These are phyloP conservation scores for Pyrocephalus nanus DNA, from an alignment of 2,797 vertebrate genomes.

Conservation along the genomic window DNA sequence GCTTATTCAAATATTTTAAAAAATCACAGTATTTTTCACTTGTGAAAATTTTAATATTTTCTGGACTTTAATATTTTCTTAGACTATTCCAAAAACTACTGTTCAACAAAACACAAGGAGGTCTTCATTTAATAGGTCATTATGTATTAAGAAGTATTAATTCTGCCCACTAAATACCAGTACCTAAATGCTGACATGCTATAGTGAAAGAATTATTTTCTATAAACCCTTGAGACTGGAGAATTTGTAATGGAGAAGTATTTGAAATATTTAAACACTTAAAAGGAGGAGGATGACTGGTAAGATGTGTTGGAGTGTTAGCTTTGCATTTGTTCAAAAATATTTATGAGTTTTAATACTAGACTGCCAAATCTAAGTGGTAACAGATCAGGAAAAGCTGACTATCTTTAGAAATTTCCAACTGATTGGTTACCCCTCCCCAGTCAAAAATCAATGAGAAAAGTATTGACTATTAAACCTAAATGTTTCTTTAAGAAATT, in stretches of 20 bases:
- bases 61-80: too few species aligned
- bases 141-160: not conserved
- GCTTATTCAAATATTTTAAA: not conserved
- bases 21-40: not conserved
- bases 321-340: not conserved
- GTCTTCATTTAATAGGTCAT: not conserved
- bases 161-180: not conserved
- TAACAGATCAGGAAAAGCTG: not conserved
- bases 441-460: not conserved
- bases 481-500: not conserved
- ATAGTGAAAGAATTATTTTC: not conserved
- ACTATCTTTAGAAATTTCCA: not conserved
- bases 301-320: not conserved
- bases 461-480: not conserved
- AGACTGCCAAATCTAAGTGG: not conserved
- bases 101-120: not conserved
- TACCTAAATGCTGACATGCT: not conserved
- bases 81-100: not conserved
- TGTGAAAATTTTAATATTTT: not conserved
- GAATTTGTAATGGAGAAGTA: not conserved
- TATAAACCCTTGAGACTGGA: not conserved
- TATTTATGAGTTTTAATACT: not conserved
- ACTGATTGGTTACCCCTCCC: not conserved
- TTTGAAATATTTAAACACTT: not conserved
- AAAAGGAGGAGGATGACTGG: rapidly evolving